Percentiles rank a stretch among this genome's conserved stretches.
These are phyloP conservation scores for Pseudomyrmex flavicornis DNA, from an alignment of 1,140 invertebrate species.

Conservation along the genomic window DNA sequence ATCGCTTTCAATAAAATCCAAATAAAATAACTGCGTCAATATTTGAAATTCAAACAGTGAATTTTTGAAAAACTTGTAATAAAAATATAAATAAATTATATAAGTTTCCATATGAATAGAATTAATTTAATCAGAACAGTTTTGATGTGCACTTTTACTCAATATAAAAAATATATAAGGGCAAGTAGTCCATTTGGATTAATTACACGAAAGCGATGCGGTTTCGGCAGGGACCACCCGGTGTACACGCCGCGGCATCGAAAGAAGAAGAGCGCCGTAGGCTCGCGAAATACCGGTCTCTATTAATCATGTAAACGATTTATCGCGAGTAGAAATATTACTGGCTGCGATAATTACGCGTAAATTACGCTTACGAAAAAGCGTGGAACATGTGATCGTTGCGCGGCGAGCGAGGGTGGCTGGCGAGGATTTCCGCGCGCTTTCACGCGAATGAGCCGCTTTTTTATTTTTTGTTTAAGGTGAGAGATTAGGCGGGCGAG, in stretches of 20 bases:
- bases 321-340: slow-evolving; percentile 82
- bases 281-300: slow-evolving; percentile 80
- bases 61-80: background rate
- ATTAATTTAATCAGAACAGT: no score
- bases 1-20: slow-evolving; percentile 23
- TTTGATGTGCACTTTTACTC: no score
- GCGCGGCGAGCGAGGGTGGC: background rate
- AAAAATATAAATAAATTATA: slow-evolving; percentile 2
- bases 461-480: slow-evolving; percentile 3
- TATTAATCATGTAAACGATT: slow-evolving; percentile 85
- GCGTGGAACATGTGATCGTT: slow-evolving; percentile 13
- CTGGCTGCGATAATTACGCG: slow-evolving; percentile 80
- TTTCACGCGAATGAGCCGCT: slow-evolving; percentile 31
- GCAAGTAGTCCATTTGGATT: background rate
- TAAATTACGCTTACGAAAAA: slow-evolving; percentile 77
- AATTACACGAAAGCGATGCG: slow-evolving; percentile 3
- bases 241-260: slow-evolving; percentile 19
- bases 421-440: background rate
- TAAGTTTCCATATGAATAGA: background rate
- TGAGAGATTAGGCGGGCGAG: slow-evolving; percentile 28
- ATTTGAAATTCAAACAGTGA: background rate
- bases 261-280: slow-evolving; percentile 65
- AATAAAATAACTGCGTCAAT: background rate
- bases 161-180: background rate
- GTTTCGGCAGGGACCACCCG: slow-evolving; percentile 29